Evolutionary conservation across 2,888 invertebrate species (phyloP), one percentile per base, ranked within the genome.

Genomic region (Apamea sordens): DNA sequence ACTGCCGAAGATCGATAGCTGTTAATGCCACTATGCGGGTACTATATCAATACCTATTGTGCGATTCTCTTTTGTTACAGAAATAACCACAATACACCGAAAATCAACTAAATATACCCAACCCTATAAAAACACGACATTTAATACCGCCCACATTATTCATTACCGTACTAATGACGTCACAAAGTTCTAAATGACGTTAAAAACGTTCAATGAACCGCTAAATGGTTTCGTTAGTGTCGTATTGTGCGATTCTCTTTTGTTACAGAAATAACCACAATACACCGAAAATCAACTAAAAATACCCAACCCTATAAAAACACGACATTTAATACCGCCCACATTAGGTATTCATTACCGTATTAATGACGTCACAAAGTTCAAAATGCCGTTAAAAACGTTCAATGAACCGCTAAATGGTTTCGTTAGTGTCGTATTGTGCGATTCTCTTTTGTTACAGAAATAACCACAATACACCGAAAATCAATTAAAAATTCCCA

Each of bases 171-270:
- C 15, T 53, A 61, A 64, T 73, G 32, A 67, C 18, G 44, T 44
- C 32, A 59, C 32, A 63, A 56, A 36, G 50, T 65, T 59, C 53
- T 76, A 44, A 67, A 75, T 72, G 47, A 56, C 67, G 50, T 77
- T 59, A 84, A 80, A 73, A 70, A 63, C 41, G 71, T 70, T 64
- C 74, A 79, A 47, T 80, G 76, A 72, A 63, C 77, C 44, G 85
- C 28, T 56, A 74, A 77, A 74, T 71, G 73, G 53, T 77, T 82
- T 82, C 71, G 41, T 84, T 73, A 75, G 36, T 72, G 56, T 44
- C 59, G n/a, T n/a, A n/a, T n/a, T n/a, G n/a, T n/a, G n/a, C n/a
- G n/a, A n/a, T 56, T 44, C 24, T 8, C 36, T 24, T 47, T 77
- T 76, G 28, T 77, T 77, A 6, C 18, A 36, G 1, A 59, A 67